These are phyloP conservation scores for Oryzias dopingdopingensis DNA, from an alignment of 2,797 vertebrate genomes.

Conservation along the genomic window DNA sequence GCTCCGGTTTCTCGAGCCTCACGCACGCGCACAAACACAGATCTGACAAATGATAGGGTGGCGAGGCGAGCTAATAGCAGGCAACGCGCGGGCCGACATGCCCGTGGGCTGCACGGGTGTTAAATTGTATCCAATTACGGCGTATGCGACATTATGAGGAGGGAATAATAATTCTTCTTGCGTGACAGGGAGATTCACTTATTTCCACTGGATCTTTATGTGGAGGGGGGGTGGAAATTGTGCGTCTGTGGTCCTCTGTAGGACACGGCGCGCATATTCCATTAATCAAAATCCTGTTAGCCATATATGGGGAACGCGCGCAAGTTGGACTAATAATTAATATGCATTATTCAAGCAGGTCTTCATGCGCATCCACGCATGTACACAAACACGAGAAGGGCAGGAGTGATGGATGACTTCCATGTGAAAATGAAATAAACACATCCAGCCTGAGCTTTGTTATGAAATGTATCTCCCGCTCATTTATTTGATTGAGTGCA, in stretches of 20 bases:
- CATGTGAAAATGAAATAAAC: constrained; percentile 62
- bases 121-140: constrained; percentile 81
- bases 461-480: constrained; percentile 63
- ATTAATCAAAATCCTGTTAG: constrained; percentile 76
- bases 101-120: constrained; percentile 74
- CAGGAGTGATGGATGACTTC: constrained; percentile 37
- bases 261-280: constrained; percentile 54
- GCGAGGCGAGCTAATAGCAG: constrained; percentile 70
- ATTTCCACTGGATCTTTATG: constrained; percentile 59
- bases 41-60: constrained; percentile 73
- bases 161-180: constrained; percentile 69
- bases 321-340: constrained; percentile 65
- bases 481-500: constrained; percentile 69
- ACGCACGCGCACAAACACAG: constrained; percentile 45
- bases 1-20: constrained; percentile 66
- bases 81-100: constrained; percentile 70
- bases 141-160: constrained; percentile 65
- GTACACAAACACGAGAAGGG: not conserved
- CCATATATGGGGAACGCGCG: constrained; percentile 58
- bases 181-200: constrained; percentile 71
- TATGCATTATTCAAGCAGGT: constrained; percentile 64
- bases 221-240: constrained; percentile 21
- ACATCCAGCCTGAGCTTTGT: constrained; percentile 61
- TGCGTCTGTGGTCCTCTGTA: constrained; percentile 17
- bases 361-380: constrained; percentile 19